Conservation (phyloP, 2,113 vertebrate genomes). For the Ifrita kowaldi region DNA sequence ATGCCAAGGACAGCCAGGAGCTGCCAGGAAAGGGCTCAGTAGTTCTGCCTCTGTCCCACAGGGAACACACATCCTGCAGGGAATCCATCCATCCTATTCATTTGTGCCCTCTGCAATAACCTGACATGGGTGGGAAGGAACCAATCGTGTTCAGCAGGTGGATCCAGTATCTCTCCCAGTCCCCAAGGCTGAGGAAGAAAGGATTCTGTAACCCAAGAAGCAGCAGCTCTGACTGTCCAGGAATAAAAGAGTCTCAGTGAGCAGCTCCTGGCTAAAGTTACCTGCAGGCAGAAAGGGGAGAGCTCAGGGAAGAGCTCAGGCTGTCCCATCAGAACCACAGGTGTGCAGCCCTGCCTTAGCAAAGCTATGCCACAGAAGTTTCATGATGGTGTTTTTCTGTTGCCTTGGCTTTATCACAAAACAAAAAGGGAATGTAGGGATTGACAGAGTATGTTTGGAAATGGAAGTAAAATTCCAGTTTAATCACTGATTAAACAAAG, state of each 20-base stretch:
- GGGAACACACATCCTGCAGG: background rate
- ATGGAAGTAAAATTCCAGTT: slow-evolving; percentile 34
- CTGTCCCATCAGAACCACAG: background rate
- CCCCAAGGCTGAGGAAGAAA: background rate
- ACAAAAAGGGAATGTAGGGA: background rate
- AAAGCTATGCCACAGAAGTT: accelerated
- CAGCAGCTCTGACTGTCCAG: background rate
- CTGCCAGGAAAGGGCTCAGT: background rate
- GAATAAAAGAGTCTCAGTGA: slow-evolving; percentile 55
- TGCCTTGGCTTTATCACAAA: background rate
- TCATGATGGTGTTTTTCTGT: background rate
- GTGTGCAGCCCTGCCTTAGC: background rate
- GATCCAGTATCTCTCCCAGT: background rate
- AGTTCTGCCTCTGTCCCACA: background rate
- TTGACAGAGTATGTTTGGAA: background rate
- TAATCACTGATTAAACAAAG: slow-evolving; percentile 55
- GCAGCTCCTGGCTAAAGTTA: slow-evolving; percentile 59
- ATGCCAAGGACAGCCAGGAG: background rate
- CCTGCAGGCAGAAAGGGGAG: slow-evolving; percentile 52
- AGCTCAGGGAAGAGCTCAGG: slow-evolving; percentile 20
- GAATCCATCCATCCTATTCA: background rate
- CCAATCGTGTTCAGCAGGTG: background rate
- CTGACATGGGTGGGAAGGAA: background rate
- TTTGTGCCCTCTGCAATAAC: background rate
- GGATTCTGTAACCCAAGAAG: slow-evolving; percentile 57